Evolutionary conservation across 2,888 invertebrate species (phyloP).

Genomic region (Megastigmus dorsalis): DNA sequence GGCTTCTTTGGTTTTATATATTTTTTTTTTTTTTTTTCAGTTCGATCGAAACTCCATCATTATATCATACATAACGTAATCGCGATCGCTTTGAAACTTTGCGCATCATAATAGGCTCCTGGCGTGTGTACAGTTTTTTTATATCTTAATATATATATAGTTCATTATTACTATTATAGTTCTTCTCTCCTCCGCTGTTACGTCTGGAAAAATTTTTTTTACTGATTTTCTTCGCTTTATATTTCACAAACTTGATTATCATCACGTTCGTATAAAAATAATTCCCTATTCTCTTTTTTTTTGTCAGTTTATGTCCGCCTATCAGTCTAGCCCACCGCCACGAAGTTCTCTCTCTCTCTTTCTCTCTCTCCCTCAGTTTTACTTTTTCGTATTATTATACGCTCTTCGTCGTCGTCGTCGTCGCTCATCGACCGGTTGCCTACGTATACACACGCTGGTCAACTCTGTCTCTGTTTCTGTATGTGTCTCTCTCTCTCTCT

Average conservation of each 20-base stretch:
- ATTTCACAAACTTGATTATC: constrained; percentile 63
- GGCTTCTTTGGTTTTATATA: too few relatives aligned
- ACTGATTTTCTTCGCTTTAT: constrained; percentile 34
- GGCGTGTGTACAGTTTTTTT: constrained; percentile 18
- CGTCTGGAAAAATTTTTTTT: constrained; percentile 49
- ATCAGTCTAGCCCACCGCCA: constrained; percentile 44
- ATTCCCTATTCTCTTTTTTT: constrained; percentile 58
- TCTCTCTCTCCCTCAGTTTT: not conserved
- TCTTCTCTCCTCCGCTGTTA: constrained; percentile 32
- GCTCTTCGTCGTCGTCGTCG: too few relatives aligned
- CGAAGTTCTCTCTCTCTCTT: not conserved
- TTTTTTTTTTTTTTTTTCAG: constrained; percentile 25
- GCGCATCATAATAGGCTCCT: constrained; percentile 47
- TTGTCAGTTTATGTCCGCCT: constrained; percentile 28
- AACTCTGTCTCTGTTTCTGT: too few relatives aligned
- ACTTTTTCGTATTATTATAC: not conserved
- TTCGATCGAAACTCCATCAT: constrained; percentile 21
- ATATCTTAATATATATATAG: too few relatives aligned
- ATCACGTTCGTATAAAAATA: constrained; percentile 69
- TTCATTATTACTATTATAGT: constrained; percentile 26
- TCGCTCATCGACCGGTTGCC: constrained; percentile 13
- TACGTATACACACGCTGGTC: too few relatives aligned
- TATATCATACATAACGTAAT: too few relatives aligned
- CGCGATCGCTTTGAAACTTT: constrained; percentile 34
- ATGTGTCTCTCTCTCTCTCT: not conserved